Percentiles rank a stretch among this genome's conserved stretches.
These are phyloP conservation scores for Oxyruncus cristatus DNA, from an alignment of 2,113 vertebrate genomes.

Conservation along the genomic window DNA sequence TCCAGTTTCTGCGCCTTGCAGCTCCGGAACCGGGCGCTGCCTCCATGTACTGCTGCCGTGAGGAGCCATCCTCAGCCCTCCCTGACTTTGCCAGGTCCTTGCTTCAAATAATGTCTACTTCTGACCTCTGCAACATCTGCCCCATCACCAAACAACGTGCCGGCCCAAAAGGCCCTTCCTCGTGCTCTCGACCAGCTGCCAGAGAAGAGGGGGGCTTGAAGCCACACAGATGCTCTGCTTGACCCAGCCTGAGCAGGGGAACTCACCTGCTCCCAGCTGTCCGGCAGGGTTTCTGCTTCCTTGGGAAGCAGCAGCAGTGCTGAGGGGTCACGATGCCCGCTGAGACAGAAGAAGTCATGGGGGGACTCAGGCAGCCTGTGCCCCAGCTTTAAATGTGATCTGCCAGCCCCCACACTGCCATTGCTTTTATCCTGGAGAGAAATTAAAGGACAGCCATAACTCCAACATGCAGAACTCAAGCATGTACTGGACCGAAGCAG, in stretches of 20 bases:
- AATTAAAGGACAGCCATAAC: not conserved
- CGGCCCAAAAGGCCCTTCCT: not conserved
- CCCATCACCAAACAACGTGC: not conserved
- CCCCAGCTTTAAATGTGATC: not conserved
- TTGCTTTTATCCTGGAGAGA: not conserved
- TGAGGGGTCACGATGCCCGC: fast-evolving
- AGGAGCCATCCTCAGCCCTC: not conserved
- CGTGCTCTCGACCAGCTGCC: not conserved
- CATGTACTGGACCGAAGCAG: fast-evolving
- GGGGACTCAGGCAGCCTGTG: not conserved
- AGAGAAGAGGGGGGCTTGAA: not conserved
- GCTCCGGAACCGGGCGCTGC: fast-evolving
- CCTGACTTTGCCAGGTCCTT: not conserved
- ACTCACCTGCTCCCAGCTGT: not conserved
- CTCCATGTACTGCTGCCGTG: not conserved
- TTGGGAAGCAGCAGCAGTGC: not conserved
- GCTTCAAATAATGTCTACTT: not conserved
- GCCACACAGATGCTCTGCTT: not conserved
- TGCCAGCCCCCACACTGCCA: not conserved
- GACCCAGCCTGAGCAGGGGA: not conserved
- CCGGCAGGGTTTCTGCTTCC: not conserved
- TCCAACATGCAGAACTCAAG: not conserved
- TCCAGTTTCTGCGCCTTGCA: fast-evolving
- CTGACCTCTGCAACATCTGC: not conserved
- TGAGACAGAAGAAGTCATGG: fast-evolving